phyloP scores from a whole-genome alignment of 2,888 invertebrate genomes.

The Heliconius erato region DNA sequence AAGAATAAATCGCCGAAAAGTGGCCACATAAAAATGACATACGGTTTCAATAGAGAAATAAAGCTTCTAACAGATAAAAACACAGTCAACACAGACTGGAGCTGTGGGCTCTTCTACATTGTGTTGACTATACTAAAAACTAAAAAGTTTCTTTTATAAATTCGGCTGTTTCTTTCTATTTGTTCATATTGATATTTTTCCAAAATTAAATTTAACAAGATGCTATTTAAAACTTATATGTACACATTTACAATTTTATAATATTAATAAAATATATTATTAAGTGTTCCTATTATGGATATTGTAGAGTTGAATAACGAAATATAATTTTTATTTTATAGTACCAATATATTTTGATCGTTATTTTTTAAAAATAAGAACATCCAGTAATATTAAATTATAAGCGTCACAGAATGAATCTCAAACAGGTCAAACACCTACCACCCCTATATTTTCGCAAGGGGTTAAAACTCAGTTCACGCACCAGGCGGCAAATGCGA shows the following conservation, averaged over 20 bases:
- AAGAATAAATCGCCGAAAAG: constrained; percentile 85
- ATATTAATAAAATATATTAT: no score
- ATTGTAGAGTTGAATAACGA: neutral
- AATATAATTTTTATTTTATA: neutral
- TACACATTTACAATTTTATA: no score
- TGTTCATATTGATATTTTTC: no score
- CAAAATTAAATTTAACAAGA: no score
- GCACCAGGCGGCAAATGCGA: constrained; percentile 85
- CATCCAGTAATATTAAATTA: constrained; percentile 4
- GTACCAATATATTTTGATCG: neutral
- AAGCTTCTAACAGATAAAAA: constrained; percentile 52
- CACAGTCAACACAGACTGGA: neutral
- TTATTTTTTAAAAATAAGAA: neutral
- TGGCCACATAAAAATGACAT: constrained; percentile 85
- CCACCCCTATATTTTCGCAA: constrained; percentile 53
- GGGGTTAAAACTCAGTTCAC: constrained; percentile 70
- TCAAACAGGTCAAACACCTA: constrained; percentile 56
- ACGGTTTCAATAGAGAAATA: constrained; percentile 67
- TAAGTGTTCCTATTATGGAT: no score
- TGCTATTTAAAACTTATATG: no score
- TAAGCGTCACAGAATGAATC: constrained; percentile 11
- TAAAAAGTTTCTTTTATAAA: no score
- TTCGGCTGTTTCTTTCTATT: no score
- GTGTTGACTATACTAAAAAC: no score
- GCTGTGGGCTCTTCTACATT: neutral